Evolutionary conservation across 2,888 invertebrate genomes (phyloP), one percentile per base, ranked within the genome.

Genomic region (Sabatieria punctata): DNA sequence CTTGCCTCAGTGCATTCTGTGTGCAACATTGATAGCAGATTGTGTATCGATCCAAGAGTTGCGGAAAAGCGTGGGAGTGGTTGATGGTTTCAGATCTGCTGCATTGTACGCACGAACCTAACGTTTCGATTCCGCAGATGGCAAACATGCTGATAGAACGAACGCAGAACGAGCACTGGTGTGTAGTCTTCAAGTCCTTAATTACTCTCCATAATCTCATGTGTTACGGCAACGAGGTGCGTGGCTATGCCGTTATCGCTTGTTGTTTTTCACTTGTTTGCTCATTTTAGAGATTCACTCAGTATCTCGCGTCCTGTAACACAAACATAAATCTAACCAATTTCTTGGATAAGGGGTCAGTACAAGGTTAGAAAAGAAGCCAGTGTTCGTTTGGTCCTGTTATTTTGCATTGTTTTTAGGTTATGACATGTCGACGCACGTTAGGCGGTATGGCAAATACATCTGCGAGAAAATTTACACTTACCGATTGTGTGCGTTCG

Each of bases 361-460:
- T 89, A 47, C 91, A 93, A 82, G 93, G 93, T 89, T 77, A 75
- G 73, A 73, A 8, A 11, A 26, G 26, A 42, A 19, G 19, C 8
- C 19, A 15, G 15, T 13, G 15, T 18, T 48, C 21, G 26, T 33
- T 19, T 47, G 27, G 13, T 26, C 27, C 25, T 46, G 24, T 6
- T 49, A 25, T 21, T 41, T n/a, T 22, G 15, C 48, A 8, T 50
- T 27, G 18, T 4, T 68, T 71, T 45, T 73, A 89, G 91, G 89
- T 52, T 95, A 93, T 74, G 95, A 97, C 71, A 97, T 99, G 93
- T 95, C 95, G 43, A 89, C 89, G 58, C 97, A 91, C 72, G 95
- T 99, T 68, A 77, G 95, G 67, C 79, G 93, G 59, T 97, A 97
- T 73, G 91, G 95, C 66, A 89, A 89, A 73, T 99, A 99, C 75